phyloP scores from a whole-genome alignment of 2,113 vertebrate species.

The Gasterosteus aculeatus region DNA sequence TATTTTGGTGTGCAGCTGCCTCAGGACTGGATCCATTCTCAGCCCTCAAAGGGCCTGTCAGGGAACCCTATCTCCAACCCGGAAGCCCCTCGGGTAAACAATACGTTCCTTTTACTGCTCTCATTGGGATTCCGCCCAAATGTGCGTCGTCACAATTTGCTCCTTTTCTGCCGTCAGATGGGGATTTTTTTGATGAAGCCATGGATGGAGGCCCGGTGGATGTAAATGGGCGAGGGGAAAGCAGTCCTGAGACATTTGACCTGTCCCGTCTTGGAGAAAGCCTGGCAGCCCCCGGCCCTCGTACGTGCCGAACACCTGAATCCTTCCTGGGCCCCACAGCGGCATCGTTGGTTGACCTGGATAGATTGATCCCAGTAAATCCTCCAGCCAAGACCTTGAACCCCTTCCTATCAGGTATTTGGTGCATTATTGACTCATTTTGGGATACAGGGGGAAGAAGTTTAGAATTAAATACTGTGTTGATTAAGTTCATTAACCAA shows the following conservation, averaged over 20 bases:
- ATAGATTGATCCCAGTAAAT: slow-evolving; percentile 84
- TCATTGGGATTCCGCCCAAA: neutral
- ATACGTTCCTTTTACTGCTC: neutral
- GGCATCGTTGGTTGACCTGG: slow-evolving; percentile 92
- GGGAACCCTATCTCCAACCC: slow-evolving; percentile 61
- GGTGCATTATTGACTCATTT: neutral
- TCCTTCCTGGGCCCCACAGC: slow-evolving; percentile 89
- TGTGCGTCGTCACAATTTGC: neutral
- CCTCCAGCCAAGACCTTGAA: slow-evolving; percentile 84
- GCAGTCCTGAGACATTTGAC: slow-evolving; percentile 85
- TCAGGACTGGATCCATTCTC: slow-evolving; percentile 84
- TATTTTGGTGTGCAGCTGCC: slow-evolving; percentile 64
- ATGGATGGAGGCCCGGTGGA: slow-evolving; percentile 85
- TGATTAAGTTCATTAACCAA: neutral
- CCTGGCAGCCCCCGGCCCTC: slow-evolving; percentile 77
- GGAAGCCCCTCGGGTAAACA: slow-evolving; percentile 86
- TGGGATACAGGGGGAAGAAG: neutral
- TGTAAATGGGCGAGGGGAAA: slow-evolving; percentile 78
- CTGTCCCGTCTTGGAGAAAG: slow-evolving; percentile 82
- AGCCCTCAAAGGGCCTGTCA: slow-evolving; percentile 49
- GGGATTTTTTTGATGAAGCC: slow-evolving; percentile 88
- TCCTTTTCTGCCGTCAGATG: slow-evolving; percentile 77
- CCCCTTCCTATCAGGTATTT: slow-evolving; percentile 90
- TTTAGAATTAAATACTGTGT: neutral
- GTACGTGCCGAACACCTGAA: slow-evolving; percentile 85